Conservation (phyloP, 37 sponge, comb jelly and placozoan genomes). For the Amphimedon queenslandica region DNA sequence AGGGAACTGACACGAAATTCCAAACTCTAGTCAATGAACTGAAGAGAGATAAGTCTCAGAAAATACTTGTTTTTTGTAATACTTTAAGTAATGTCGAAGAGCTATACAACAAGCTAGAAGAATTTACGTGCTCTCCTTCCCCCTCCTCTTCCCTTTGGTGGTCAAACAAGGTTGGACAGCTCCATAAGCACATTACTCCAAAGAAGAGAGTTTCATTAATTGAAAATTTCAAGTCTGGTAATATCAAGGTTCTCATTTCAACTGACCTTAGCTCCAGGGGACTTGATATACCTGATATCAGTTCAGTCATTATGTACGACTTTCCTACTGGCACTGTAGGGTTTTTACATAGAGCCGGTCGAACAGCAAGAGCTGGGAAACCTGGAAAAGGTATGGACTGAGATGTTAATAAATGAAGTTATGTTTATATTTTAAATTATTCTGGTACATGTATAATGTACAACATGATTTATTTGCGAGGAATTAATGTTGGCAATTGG, state of each 20-base stretch:
- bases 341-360: slow-evolving; percentile 80
- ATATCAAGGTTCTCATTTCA: slow-evolving; percentile 39
- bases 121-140: too few relatives aligned
- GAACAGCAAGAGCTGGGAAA: slow-evolving; percentile 76
- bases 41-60: neutral
- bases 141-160: neutral
- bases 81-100: slow-evolving; percentile 10
- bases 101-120: slow-evolving; percentile 10
- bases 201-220: slow-evolving; percentile 28
- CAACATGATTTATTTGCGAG: too few relatives aligned
- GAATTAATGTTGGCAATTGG: too few relatives aligned
- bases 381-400: slow-evolving; percentile 55
- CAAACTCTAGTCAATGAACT: slow-evolving; percentile 24
- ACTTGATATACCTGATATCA: slow-evolving; percentile 65
- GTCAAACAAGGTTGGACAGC: slow-evolving; percentile 5
- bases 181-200: slow-evolving; percentile 21
- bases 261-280: slow-evolving; percentile 77
- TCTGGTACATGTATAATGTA: neutral
- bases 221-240: slow-evolving; percentile 37
- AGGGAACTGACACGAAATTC: neutral
- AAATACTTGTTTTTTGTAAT: slow-evolving; percentile 52
- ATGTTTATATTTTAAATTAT: neutral
- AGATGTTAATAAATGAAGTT: neutral
- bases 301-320: slow-evolving; percentile 75
- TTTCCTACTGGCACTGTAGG: slow-evolving; percentile 72